Evolutionary conservation across 2,888 invertebrate species (phyloP), one percentile per base, ranked within the genome.

Genomic region (Crepidodera aurea): DNA sequence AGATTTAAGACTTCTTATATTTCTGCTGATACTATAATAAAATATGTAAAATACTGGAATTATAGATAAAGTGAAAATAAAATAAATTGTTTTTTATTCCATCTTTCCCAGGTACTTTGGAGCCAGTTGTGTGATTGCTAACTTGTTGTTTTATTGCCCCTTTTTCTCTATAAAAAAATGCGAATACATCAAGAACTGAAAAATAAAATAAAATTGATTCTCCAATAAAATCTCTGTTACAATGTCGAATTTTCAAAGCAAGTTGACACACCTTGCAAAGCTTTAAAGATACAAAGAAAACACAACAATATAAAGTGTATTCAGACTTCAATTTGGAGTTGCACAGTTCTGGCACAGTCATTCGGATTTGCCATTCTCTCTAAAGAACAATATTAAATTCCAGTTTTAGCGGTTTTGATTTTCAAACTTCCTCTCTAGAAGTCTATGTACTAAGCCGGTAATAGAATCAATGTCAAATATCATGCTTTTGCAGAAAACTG

Each of bases 311-410:
- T 44, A 22, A 22, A 8, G 22, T 44, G n/a, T 44, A 44, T 44
- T 44, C 44, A 44, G 44, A 44, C 22, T 44, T 44, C 44, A 44
- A 44, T 44, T 44, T 44, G 44, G 13, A 44, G 22, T 22, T 44
- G 19, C 44, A 44, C 13, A 12, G 44, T 44, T n/a, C 22, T 44
- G 19, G 22, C 13, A 12, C 44, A 42, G 19, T 22, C 44, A 25
- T 5, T 22, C 19, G 19, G 44, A 44, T 44, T 42, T 22, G 44
- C 25, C 13, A 22, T 44, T 44, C 10, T n/a, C n/a, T 8, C 19
- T 22, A 22, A 12, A 44, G n/a, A 25, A 44, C 44, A 25, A 44
- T 25, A 44, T 44, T 44, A 25, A 8, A 44, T 22, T 44, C 22
- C 8, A 29, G 4, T 29, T 10, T 29, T 29, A 29, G 29, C 29